Percentiles rank a stretch among this genome's conserved stretches.
Conservation (phyloP, 2,888 invertebrate species). For the Bombyx huttoni region DNA sequence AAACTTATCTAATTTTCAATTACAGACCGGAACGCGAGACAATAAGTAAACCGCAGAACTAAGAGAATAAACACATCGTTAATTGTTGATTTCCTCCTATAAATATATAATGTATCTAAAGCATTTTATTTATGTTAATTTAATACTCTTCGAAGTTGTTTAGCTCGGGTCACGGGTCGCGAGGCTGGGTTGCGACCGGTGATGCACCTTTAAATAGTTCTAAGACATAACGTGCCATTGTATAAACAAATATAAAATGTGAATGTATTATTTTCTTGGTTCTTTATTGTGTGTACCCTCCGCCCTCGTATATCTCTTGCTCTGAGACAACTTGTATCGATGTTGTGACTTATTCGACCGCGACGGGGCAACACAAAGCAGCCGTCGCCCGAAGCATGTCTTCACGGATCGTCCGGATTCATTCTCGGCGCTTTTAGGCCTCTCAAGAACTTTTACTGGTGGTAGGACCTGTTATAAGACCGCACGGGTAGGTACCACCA, state of each 20-base stretch:
- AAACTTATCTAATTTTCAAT: constrained; percentile 13
- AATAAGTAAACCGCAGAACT: constrained; percentile 32
- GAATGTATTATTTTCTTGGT: constrained; percentile 2
- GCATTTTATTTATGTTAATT: constrained; percentile 11
- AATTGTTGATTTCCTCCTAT: constrained; percentile 1
- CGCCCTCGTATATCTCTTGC: no score
- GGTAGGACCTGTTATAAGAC: no score
- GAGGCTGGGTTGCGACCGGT: constrained; percentile 68
- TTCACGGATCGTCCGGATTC: no score
- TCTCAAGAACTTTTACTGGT: no score
- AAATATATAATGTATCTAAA: no score
- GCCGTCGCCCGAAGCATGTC: no score
- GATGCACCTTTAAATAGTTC: constrained; percentile 34
- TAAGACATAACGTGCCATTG: constrained; percentile 47
- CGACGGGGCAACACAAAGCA: no score
- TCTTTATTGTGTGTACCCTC: neutral
- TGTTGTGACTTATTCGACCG: no score
- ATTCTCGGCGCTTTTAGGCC: no score
- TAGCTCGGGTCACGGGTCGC: constrained; percentile 38
- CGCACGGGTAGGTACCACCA: no score
- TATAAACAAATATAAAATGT: constrained; percentile 12
- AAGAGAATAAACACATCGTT: constrained; percentile 10
- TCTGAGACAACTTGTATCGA: no score
- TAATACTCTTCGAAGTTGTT: constrained; percentile 35
- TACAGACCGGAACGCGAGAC: constrained; percentile 49